Percentiles rank a stretch among this genome's conserved stretches.
These are phyloP conservation scores for Drosophila borealis DNA, from an alignment of 2,888 invertebrate species.

Conservation along the genomic window DNA sequence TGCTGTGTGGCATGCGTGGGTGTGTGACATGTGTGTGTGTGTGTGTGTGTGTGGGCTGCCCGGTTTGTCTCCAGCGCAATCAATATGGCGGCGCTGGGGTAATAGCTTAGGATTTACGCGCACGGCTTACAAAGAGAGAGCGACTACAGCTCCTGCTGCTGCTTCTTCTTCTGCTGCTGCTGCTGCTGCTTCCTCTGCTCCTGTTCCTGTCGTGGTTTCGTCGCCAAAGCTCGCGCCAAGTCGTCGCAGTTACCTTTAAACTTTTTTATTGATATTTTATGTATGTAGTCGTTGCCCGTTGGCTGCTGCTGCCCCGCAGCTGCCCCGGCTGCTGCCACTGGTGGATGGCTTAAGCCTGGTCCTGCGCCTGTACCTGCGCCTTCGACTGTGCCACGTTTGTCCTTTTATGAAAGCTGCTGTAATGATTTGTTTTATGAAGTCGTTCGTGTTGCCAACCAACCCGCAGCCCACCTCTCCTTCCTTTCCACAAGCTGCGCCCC, in stretches of 20 bases:
- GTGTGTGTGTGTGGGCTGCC: conserved; percentile 43
- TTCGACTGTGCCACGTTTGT: conserved; percentile 35
- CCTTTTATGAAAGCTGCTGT: conserved; percentile 74
- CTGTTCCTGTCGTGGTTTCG: conserved; percentile 49
- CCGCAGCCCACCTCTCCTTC: background rate
- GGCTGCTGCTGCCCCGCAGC: background rate
- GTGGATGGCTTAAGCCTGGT: conserved; percentile 10
- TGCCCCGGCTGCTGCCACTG: background rate
- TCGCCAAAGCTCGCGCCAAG: conserved; percentile 50
- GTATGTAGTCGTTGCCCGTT: conserved; percentile 56
- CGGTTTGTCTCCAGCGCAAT: conserved; percentile 75
- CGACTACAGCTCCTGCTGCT: conserved; percentile 1
- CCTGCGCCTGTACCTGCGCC: conserved; percentile 1
- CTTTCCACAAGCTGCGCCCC: conserved; percentile 10
- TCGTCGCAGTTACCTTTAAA: conserved; percentile 75
- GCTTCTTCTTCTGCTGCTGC: background rate
- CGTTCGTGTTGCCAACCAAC: conserved; percentile 33
- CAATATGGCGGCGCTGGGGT: conserved; percentile 76
- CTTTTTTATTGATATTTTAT: conserved; percentile 78
- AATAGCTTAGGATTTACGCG: conserved; percentile 78
- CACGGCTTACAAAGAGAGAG: conserved; percentile 54
- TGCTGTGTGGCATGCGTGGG: conserved; percentile 9
- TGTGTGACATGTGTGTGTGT: conserved; percentile 7
- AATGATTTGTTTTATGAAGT: conserved; percentile 78
- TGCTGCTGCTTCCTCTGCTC: conserved; percentile 13